A percentile compares a stretch with the other conserved stretches of the same genome.
Evolutionary conservation across 2,797 vertebrate species (phyloP).

Genomic region (Epinephelus coioides): DNA sequence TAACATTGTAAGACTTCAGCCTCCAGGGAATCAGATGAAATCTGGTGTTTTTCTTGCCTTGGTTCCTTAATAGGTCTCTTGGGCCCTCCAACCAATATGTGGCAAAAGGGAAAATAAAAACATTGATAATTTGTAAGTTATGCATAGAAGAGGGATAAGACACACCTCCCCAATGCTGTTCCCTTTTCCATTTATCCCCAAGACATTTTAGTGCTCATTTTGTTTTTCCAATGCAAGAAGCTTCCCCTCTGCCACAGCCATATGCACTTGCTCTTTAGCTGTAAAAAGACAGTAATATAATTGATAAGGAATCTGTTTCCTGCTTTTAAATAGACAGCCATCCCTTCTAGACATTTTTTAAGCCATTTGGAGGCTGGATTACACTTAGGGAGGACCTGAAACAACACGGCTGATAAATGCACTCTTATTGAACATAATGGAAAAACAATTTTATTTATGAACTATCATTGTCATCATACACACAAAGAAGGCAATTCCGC

Average conservation of each 20-base stretch:
- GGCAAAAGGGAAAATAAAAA: conserved; percentile 83
- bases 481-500: neutral
- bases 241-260: conserved; percentile 32
- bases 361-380: conserved; percentile 17
- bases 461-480: neutral
- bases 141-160: conserved; percentile 55
- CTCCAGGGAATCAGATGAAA: conserved; percentile 83
- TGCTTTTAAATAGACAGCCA: conserved; percentile 37
- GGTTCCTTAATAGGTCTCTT: conserved; percentile 88
- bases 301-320: conserved; percentile 47
- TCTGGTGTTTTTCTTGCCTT: conserved; percentile 88
- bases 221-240: conserved; percentile 50
- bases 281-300: conserved; percentile 26
- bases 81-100: conserved; percentile 81
- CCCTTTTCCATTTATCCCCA: conserved; percentile 62
- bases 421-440: conserved; percentile 1
- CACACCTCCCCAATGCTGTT: conserved; percentile 63
- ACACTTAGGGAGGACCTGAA: conserved; percentile 9
- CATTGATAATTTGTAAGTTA: conserved; percentile 81
- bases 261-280: conserved; percentile 44
- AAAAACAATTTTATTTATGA: conserved; percentile 18
- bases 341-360: conserved; percentile 25
- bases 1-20: conserved; percentile 80
- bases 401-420: conserved; percentile 16
- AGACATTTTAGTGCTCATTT: conserved; percentile 64